phyloP scores from a whole-genome alignment of 2,888 invertebrate genomes.

The Microchrysa polita region DNA sequence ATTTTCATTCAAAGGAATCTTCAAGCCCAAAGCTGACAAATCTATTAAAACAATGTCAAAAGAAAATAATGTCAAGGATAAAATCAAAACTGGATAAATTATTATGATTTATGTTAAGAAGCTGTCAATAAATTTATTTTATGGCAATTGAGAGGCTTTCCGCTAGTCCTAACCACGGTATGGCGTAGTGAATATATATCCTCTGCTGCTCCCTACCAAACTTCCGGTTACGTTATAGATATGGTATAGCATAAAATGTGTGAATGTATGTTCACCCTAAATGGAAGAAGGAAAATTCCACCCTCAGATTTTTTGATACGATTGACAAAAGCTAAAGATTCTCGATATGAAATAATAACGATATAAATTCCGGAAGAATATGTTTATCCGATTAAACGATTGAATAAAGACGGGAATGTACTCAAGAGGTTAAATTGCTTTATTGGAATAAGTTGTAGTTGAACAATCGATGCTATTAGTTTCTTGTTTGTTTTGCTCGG shows the following conservation, averaged over 20 bases:
- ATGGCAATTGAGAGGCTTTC: constrained; percentile 50
- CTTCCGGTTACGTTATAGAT: neutral
- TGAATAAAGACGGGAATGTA: constrained; percentile 4
- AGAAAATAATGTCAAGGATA: constrained; percentile 40
- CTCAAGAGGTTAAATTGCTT: neutral
- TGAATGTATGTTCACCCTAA: neutral
- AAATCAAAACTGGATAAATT: constrained; percentile 51
- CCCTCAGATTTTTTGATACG: neutral
- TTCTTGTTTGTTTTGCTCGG: neutral
- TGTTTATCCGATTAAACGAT: constrained; percentile 39
- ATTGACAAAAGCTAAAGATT: neutral
- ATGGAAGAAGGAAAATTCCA: constrained; percentile 18
- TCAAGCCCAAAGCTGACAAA: no score
- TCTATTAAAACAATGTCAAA: constrained; percentile 36
- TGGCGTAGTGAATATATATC: neutral
- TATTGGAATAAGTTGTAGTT: neutral
- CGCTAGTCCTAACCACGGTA: constrained; percentile 33
- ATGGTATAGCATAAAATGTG: no score
- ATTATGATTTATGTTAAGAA: constrained; percentile 50
- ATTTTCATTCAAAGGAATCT: no score
- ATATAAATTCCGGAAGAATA: constrained; percentile 40
- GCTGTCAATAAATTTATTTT: constrained; percentile 50
- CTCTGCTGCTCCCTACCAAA: constrained; percentile 8
- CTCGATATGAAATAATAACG: constrained; percentile 17
- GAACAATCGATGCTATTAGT: neutral